Conservation (phyloP, 2,888 invertebrate genomes). For the Anthrax anthrax region DNA sequence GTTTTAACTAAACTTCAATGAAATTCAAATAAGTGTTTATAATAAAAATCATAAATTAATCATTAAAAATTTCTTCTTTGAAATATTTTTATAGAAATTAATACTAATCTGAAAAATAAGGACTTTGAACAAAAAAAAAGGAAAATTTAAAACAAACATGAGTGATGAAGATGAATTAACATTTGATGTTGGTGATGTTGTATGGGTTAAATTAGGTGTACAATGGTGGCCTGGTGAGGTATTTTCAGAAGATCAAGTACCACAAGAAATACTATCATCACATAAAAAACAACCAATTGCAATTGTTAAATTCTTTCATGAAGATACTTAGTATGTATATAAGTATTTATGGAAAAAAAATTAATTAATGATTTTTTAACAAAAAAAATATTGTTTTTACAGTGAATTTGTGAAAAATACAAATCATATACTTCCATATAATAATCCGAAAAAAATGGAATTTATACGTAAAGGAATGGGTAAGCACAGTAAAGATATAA, state of each 20-base stretch:
- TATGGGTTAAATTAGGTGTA: conserved; percentile 70
- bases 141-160: neutral
- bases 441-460: conserved; percentile 61
- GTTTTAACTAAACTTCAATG: no score
- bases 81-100: no score
- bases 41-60: no score
- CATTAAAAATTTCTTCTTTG: no score
- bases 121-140: neutral
- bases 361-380: conserved; percentile 3
- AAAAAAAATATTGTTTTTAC: conserved; percentile 31
- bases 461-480: conserved; percentile 71
- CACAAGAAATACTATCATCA: conserved; percentile 49
- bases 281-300: conserved; percentile 61
- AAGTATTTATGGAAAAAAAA: neutral
- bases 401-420: conserved; percentile 66
- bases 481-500: conserved; percentile 42
- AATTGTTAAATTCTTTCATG: conserved; percentile 73
- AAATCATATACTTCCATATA: conserved; percentile 59
- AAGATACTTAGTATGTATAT: conserved; percentile 61
- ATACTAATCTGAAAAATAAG: no score
- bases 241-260: conserved; percentile 45
- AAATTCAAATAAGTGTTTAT: no score
- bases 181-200: conserved; percentile 46
- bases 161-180: neutral
- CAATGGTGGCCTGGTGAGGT: conserved; percentile 83